A percentile compares a stretch with the other conserved stretches of the same genome.
Conservation (phyloP, 1,140 invertebrate species). For the Macrostomum lignano region DNA sequence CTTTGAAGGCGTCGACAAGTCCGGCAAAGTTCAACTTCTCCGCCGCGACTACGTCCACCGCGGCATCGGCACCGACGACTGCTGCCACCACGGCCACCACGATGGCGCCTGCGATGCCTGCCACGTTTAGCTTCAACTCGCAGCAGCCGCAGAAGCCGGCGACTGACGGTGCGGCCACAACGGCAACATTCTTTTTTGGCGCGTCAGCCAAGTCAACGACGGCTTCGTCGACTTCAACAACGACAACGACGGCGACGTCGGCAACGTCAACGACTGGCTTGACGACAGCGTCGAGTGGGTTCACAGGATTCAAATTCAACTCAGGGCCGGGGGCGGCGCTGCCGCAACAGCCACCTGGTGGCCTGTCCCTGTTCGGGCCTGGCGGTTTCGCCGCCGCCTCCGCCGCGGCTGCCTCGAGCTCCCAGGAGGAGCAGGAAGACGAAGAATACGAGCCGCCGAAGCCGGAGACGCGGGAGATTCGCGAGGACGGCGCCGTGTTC, state of each 20-base stretch:
- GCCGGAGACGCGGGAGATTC: conserved; percentile 45
- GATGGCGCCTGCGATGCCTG: neutral
- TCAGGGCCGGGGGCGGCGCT: neutral
- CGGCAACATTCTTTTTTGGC: conserved; percentile 1
- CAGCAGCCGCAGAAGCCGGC: conserved; percentile 1
- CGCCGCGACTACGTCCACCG: too few species aligned
- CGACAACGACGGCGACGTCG: conserved; percentile 1
- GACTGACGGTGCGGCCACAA: neutral
- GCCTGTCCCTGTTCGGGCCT: too few species aligned
- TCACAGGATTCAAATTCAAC: too few species aligned
- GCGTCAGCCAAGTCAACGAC: neutral
- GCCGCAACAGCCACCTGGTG: neutral
- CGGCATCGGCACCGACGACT: too few species aligned
- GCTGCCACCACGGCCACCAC: too few species aligned
- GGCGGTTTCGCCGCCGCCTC: too few species aligned
- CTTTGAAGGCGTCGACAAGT: too few species aligned
- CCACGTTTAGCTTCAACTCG: neutral
- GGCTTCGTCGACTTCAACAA: neutral
- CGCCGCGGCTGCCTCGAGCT: too few species aligned
- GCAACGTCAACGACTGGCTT: too few species aligned
- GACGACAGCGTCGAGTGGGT: neutral
- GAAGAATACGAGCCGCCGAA: conserved; percentile 54
- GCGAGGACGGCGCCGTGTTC: conserved; percentile 53
- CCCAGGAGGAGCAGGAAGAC: too few species aligned
- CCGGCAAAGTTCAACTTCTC: too few species aligned